Conservation (phyloP, 2,113 vertebrate species). For the Cynocephalus volans region DNA sequence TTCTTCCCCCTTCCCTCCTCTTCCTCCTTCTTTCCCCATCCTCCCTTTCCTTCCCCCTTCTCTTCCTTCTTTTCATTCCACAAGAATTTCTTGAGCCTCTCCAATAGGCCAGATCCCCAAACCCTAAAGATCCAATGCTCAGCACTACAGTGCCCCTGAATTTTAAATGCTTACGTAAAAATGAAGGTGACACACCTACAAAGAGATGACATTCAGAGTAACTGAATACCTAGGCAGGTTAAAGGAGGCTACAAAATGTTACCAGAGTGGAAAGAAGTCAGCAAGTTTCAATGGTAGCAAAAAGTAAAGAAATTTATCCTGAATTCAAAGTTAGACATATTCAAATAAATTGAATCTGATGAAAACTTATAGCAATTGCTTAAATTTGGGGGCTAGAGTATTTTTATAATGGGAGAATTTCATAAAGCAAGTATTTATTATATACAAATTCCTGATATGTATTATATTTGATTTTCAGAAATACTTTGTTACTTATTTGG, state of each 20-base stretch:
- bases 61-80: neutral
- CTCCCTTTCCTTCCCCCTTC: too few species aligned
- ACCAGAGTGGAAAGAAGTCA: neutral
- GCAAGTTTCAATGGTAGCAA: neutral
- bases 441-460: neutral
- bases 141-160: neutral
- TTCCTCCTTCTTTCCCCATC: fast-evolving
- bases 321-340: constrained; percentile 40
- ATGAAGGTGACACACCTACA: neutral
- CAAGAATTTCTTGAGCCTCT: neutral
- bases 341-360: constrained; percentile 21
- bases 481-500: constrained; percentile 38
- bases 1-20: too few species aligned
- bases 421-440: neutral
- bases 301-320: constrained; percentile 23
- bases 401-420: constrained; percentile 11
- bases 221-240: neutral
- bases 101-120: neutral
- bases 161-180: constrained; percentile 45
- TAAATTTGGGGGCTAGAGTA: neutral
- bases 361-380: constrained; percentile 8
- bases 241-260: neutral
- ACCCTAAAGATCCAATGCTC: neutral
- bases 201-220: neutral
- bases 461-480: constrained; percentile 56